phyloP scores from a whole-genome alignment of 2,797 vertebrate genomes.

The Thalassophryne amazonica region DNA sequence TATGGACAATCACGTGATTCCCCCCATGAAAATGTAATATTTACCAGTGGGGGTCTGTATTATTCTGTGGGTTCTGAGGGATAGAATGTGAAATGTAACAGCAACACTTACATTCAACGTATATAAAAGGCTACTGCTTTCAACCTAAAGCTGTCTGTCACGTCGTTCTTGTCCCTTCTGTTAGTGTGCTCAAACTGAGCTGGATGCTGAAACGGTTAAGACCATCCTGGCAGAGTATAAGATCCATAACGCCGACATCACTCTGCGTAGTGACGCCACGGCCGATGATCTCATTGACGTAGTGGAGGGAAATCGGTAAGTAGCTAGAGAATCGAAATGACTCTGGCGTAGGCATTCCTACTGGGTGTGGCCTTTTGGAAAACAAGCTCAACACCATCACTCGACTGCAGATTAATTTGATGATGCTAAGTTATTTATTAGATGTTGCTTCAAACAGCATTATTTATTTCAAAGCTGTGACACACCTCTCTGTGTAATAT shows the following conservation, averaged over 20 bases:
- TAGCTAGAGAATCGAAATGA: slow-evolving; percentile 29
- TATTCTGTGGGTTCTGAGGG: no score
- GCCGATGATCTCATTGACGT: slow-evolving; percentile 98
- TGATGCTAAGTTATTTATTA: not conserved
- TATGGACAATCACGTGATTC: slow-evolving; percentile 4
- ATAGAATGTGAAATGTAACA: not conserved
- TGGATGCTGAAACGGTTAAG: slow-evolving; percentile 93
- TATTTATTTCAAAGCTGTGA: not conserved
- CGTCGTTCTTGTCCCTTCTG: not conserved
- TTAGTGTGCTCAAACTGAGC: slow-evolving; percentile 90
- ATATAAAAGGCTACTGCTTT: not conserved
- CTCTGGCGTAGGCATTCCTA: slow-evolving; percentile 16
- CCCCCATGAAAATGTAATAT: not conserved
- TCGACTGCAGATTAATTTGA: slow-evolving; percentile 17
- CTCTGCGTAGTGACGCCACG: slow-evolving; percentile 90
- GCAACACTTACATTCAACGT: not conserved
- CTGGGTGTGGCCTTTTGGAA: slow-evolving; percentile 46
- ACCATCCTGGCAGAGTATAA: slow-evolving; percentile 96
- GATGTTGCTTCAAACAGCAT: not conserved
- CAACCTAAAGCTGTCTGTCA: not conserved
- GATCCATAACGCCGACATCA: slow-evolving; percentile 97
- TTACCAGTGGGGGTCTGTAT: not conserved
- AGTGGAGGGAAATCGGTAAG: slow-evolving; percentile 97
- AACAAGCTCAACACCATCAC: slow-evolving; percentile 4
- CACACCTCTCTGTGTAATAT: not conserved